Base-by-base conservation (phyloP, 2,888 invertebrate genomes). In the Altica lythri region DNA sequence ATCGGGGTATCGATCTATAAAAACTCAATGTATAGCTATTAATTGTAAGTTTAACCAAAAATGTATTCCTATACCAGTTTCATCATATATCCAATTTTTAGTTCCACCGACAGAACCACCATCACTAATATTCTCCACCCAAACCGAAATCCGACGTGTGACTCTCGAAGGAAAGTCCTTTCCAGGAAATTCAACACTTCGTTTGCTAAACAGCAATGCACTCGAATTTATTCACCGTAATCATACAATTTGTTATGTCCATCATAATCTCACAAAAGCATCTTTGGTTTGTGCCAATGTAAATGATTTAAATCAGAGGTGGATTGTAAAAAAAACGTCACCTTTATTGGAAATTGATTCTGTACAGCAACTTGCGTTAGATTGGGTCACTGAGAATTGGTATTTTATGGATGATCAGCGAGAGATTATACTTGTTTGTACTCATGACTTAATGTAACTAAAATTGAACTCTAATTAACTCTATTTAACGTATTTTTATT, bases 361-460 rank as follows among this genome's bases (percentile, higher is more conserved):
- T 61, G 86, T 92, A 60, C 85, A 84, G 61, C 87, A 88, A 72
- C 80, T 93, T 68, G 86, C 86, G 4, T 75, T 87, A 61, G 94
- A 95, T 78, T 95, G 94, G 94, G 78, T 92, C 52, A 84, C 89
- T 10, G 84, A 84, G 66, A 92, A 92, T 79, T 92, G 92, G 91
- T 95, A 92, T 78, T 83, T 92, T 72, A 78, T 86, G 66, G 90
- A 72, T 53, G 67, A 71, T 42, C 65, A 71, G 42, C 60, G 68
- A 43, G 71, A 72, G 35, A 61, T 68, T 2, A 67, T 71, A 14
- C 55, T 69, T 6, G 60, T 68, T 1, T 72, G 70, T 48, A 62
- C 80, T 56, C 18, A 46, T 8, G 14, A 46, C 19, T 35, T 46
- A 25, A 46, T n/a, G 46, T 46, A 35, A 25, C 14, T 5, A 25